Evolutionary conservation across 2,888 invertebrate genomes (phyloP).

Genomic region (Oligia latruncula): DNA sequence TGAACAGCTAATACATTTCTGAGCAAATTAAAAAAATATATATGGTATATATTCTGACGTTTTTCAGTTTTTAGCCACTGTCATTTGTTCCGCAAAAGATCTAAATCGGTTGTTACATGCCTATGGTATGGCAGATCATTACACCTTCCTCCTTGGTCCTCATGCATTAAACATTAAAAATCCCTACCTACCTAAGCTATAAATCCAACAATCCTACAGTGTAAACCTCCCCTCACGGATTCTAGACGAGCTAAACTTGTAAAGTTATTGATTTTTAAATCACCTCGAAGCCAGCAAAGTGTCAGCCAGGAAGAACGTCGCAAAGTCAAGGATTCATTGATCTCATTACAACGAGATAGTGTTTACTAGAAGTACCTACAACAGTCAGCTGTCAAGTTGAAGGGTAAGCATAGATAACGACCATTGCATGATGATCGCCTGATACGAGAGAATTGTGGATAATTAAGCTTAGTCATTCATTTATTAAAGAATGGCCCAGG

Average conservation of each 20-base stretch:
- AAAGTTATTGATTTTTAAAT: constrained; percentile 78
- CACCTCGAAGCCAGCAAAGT: constrained; percentile 79
- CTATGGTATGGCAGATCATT: neutral
- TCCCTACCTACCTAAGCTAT: neutral
- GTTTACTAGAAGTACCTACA: constrained; percentile 57
- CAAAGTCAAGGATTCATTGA: constrained; percentile 86
- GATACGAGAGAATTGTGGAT: constrained; percentile 12
- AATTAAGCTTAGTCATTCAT: neutral
- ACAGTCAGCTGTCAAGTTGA: constrained; percentile 79
- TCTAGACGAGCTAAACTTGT: constrained; percentile 57
- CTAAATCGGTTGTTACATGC: neutral
- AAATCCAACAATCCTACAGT: constrained; percentile 24
- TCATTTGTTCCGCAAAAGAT: neutral
- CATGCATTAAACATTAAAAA: neutral
- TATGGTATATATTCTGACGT: neutral
- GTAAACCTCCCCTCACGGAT: constrained; percentile 30
- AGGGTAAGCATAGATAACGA: constrained; percentile 68
- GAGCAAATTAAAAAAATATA: neutral
- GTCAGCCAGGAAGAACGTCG: constrained; percentile 68
- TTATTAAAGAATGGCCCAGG: too few relatives aligned
- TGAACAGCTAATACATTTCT: neutral
- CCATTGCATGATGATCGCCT: constrained; percentile 43
- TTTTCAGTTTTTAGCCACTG: neutral
- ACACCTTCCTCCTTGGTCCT: neutral
- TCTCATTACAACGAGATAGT: constrained; percentile 79